These are phyloP conservation scores for Catharus fuscescens DNA, from an alignment of 2,113 vertebrate genomes.

Conservation along the genomic window DNA sequence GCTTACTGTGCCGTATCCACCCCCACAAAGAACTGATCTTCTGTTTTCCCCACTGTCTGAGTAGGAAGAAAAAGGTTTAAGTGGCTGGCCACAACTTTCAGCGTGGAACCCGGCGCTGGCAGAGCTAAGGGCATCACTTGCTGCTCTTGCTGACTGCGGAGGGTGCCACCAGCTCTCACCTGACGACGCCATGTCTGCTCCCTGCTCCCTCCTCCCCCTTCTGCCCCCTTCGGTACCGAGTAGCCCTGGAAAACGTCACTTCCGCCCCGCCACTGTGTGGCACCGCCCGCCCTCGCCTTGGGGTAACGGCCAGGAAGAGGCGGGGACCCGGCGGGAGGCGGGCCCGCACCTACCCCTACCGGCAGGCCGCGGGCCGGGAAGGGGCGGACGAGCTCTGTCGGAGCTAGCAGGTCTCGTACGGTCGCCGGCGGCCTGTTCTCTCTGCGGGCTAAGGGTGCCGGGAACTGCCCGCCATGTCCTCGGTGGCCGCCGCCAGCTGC, in stretches of 20 bases:
- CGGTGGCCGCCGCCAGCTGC: slow-evolving; percentile 77
- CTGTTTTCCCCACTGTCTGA: not conserved
- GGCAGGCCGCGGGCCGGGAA: not conserved
- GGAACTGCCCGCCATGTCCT: slow-evolving; percentile 68
- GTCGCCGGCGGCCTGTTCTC: fast-evolving
- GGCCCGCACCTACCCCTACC: not conserved
- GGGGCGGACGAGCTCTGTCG: not conserved
- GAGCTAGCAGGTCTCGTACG: fast-evolving
- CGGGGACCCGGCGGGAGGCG: not conserved
- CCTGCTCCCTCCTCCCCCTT: not conserved
- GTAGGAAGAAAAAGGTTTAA: not conserved
- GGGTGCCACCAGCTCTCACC: not conserved
- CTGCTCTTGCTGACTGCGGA: fast-evolving
- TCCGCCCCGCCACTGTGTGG: fast-evolving
- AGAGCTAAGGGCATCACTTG: not conserved
- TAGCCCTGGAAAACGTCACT: not conserved
- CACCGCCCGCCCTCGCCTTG: fast-evolving
- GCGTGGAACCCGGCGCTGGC: not conserved
- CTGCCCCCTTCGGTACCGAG: not conserved
- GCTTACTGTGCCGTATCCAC: too few species aligned
- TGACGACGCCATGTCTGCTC: not conserved
- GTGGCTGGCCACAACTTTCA: not conserved
- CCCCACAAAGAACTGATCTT: not conserved
- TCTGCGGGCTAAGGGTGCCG: not conserved
- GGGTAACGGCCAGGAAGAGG: fast-evolving